These are phyloP conservation scores for Drosophila ohnishii DNA, from an alignment of 1,140 invertebrate species.

Conservation along the genomic window DNA sequence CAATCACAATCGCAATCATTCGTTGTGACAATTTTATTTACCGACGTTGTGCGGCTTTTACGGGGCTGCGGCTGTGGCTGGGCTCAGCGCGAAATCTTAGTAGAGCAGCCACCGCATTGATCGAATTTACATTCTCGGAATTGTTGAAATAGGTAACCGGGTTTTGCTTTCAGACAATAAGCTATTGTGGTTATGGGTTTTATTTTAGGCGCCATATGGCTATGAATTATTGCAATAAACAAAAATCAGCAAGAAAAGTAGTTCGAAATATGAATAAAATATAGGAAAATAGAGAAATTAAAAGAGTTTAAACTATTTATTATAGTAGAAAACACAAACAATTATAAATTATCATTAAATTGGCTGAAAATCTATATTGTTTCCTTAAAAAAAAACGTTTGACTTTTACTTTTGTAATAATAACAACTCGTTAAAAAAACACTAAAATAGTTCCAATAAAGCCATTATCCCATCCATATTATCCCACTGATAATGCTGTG, in stretches of 20 bases:
- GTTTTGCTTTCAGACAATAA: constrained; percentile 27
- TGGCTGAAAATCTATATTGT: background rate
- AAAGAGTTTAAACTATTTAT: background rate
- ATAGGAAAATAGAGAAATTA: background rate
- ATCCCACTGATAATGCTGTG: background rate
- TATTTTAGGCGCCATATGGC: constrained; percentile 20
- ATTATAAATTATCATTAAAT: background rate
- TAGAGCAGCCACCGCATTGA: constrained; percentile 25
- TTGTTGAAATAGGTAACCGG: constrained; percentile 31
- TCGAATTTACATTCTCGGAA: constrained; percentile 40
- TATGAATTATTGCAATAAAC: background rate
- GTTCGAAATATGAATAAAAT: background rate
- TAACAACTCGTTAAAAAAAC: too few relatives aligned
- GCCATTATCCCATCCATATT: background rate
- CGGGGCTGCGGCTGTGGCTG: constrained; percentile 6
- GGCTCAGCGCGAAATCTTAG: constrained; percentile 23
- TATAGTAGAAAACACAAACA: background rate
- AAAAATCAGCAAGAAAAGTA: constrained; percentile 4
- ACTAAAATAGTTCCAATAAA: background rate
- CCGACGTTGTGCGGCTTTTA: constrained; percentile 17
- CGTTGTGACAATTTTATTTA: constrained; percentile 45
- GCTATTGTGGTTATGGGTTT: constrained; percentile 25
- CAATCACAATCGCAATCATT: constrained; percentile 10
- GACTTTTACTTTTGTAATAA: background rate
- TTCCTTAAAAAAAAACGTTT: too few relatives aligned